Evolutionary conservation across 2,888 invertebrate species (phyloP).

Genomic region (Acanthosepion lycidas): DNA sequence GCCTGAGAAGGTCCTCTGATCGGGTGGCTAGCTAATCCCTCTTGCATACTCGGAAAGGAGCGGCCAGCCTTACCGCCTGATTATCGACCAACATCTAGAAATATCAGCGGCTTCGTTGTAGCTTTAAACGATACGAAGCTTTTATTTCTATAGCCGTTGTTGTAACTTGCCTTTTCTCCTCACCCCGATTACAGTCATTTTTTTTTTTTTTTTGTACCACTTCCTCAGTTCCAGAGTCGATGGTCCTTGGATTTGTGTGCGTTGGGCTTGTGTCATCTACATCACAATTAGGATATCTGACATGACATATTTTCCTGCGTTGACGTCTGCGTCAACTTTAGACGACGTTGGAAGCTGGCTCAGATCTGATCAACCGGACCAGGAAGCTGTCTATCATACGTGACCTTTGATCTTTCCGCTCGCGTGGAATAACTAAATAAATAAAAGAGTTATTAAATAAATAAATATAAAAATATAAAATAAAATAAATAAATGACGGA

Average conservation of each 20-base stretch:
- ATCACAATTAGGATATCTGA: background rate
- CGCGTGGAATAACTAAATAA: background rate
- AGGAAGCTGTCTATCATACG: background rate
- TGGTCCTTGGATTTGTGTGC: background rate
- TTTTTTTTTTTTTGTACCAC: background rate
- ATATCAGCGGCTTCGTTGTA: no score
- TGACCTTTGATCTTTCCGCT: background rate
- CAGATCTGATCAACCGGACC: background rate
- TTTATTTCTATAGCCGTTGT: background rate
- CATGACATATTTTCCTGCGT: background rate
- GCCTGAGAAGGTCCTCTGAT: no score
- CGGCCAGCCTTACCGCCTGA: no score
- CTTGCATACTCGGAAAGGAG: no score
- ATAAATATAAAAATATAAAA: background rate
- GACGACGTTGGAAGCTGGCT: background rate
- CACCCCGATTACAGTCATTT: background rate
- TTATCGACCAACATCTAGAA: no score
- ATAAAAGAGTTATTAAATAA: background rate
- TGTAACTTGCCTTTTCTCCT: background rate
- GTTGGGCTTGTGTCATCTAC: background rate
- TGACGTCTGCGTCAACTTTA: background rate
- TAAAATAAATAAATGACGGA: background rate
- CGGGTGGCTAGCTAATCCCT: no score
- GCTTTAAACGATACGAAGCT: background rate
- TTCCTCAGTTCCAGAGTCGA: background rate